A percentile compares a stretch with the other conserved stretches of the same genome.
Evolutionary conservation across 2,888 invertebrate species (phyloP).

Genomic region (Drymonia ruficornis): DNA sequence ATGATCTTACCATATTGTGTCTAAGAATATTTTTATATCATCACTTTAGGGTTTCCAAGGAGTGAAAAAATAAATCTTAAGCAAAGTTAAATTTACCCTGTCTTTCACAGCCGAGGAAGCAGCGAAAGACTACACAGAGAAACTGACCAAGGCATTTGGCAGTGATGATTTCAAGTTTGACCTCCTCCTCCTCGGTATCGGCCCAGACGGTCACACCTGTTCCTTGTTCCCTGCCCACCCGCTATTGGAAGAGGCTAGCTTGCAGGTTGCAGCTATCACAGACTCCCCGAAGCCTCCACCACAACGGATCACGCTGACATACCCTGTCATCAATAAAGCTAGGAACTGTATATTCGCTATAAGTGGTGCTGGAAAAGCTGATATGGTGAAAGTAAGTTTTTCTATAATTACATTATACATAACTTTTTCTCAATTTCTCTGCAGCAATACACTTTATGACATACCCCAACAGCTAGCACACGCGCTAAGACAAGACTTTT

Average conservation of each 20-base stretch:
- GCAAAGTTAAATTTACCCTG: not conserved
- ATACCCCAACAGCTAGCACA: too few species aligned
- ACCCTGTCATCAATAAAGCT: constrained; percentile 95
- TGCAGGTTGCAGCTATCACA: constrained; percentile 92
- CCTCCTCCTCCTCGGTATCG: constrained; percentile 96
- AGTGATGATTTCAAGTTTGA: constrained; percentile 88
- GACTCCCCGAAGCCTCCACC: constrained; percentile 99
- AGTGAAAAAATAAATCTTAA: too few species aligned
- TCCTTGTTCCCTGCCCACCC: constrained; percentile 96
- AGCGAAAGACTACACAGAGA: constrained; percentile 89
- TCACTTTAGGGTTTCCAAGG: too few species aligned
- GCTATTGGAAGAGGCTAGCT: constrained; percentile 83
- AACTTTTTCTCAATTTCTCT: too few species aligned
- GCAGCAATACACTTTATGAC: too few species aligned
- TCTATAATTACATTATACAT: too few species aligned
- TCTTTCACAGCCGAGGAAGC: constrained; percentile 88
- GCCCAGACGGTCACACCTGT: constrained; percentile 99
- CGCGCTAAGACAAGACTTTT: too few species aligned
- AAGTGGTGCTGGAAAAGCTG: constrained; percentile 94
- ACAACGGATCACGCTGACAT: constrained; percentile 94
- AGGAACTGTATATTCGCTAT: constrained; percentile 93
- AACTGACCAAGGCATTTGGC: constrained; percentile 86
- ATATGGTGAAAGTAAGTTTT: constrained; percentile 90
- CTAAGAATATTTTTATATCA: too few species aligned
- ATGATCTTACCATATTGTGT: too few species aligned